Conservation (phyloP, 2,113 vertebrate species). For the Microcebus jonahi region DNA sequence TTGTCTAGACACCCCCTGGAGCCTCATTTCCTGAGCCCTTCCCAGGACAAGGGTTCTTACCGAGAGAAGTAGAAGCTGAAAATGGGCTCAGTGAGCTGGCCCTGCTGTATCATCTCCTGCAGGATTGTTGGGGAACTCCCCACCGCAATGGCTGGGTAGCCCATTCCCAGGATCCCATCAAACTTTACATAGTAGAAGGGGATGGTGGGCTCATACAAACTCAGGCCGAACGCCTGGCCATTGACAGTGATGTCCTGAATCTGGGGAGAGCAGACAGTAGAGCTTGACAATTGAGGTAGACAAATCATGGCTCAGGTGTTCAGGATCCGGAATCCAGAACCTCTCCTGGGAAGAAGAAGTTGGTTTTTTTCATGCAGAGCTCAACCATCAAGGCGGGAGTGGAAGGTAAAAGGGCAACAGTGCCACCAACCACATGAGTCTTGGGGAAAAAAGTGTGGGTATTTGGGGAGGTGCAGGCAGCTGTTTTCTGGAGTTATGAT, state of each 20-base stretch:
- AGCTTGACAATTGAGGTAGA: neutral
- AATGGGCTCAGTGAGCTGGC: slow-evolving; percentile 78
- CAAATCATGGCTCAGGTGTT: neutral
- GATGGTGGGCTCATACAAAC: slow-evolving; percentile 69
- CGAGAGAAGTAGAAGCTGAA: slow-evolving; percentile 85
- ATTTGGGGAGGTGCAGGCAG: neutral
- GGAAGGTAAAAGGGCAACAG: neutral
- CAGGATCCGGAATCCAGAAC: neutral
- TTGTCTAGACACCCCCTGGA: neutral
- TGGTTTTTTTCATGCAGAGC: neutral
- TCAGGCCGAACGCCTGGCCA: slow-evolving; percentile 89
- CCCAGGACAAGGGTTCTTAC: neutral
- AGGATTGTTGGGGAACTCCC: slow-evolving; percentile 1
- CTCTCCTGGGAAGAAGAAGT: neutral
- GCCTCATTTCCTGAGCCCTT: accelerated
- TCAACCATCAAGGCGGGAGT: neutral
- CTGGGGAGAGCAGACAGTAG: slow-evolving; percentile 55
- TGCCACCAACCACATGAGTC: neutral
- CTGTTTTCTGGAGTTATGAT: neutral
- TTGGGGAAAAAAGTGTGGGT: neutral
- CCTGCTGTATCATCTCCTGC: slow-evolving; percentile 79
- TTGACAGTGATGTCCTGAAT: slow-evolving; percentile 83
- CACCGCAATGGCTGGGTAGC: slow-evolving; percentile 69
- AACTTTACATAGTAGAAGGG: slow-evolving; percentile 82
- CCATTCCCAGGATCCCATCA: slow-evolving; percentile 86